Evolutionary conservation across 2,888 invertebrate genomes (phyloP), one percentile per base, ranked within the genome.

Genomic region (Acleris literana): DNA sequence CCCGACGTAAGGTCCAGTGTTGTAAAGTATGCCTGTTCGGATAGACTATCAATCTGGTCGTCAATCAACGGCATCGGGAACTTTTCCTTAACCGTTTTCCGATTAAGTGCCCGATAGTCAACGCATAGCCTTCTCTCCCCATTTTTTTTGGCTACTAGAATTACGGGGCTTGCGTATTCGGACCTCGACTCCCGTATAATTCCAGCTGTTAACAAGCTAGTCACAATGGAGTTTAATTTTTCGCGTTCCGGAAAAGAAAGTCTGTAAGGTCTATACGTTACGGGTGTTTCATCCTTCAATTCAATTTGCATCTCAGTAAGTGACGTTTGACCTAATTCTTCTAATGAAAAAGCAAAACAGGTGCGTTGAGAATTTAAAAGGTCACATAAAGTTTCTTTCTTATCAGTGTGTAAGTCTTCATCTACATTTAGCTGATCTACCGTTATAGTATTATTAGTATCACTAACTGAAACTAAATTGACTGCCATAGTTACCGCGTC

Each of bases 151-250:
- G 25, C 25, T 25, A 62, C 55, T 11, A 62, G 20, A 33, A 62
- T 55, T 5, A 55, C 49, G 46, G 55, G 59, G 13, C 55, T 55
- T 3, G 54, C 53, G 20, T 62, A 62, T 48, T 62, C 54, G 5
- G 54, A 55, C 5, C 33, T 54, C 22, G 62, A 62, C 33, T 62
- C 62, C 11, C 55, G 48, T 55, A 62, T 48, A 25, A 62, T 55
- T n/a, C 52, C 29, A 18, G 16, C 64, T 43, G 58, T 17, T 29
- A 64, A 20, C 3, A 64, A 25, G 25, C 25, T 25, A 25, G 6
- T 25, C 6, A 25, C 25, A 18, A 25, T 25, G 25, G 25, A 25
- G 25, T 25, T 25, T 25, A 43, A 5, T 43, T 43, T 43, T 16
- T 43, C 43, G 13, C 43, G 11, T 16, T 43, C 43, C 43, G 43